These are phyloP conservation scores for Agrotis exclamationis DNA, from an alignment of 2,888 invertebrate species.

Conservation along the genomic window DNA sequence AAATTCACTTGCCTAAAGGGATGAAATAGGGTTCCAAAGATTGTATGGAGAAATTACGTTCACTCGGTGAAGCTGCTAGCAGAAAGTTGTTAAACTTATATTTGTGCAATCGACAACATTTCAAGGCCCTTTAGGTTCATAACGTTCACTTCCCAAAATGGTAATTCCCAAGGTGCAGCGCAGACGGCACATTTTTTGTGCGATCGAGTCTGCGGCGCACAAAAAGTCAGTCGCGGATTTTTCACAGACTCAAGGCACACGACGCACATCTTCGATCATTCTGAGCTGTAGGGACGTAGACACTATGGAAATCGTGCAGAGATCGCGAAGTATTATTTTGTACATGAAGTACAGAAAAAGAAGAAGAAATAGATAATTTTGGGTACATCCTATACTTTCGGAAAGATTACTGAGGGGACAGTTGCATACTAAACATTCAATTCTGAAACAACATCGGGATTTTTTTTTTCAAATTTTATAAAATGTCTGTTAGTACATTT, in stretches of 20 bases:
- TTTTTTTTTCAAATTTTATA: too few relatives aligned
- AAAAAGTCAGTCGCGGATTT: not conserved
- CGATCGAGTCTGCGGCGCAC: not conserved
- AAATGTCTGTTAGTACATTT: conserved; percentile 5
- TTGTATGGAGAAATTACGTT: too few relatives aligned
- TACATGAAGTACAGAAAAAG: not conserved
- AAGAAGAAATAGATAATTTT: conserved; percentile 1
- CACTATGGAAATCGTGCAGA: not conserved
- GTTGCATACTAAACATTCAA: conserved; percentile 13
- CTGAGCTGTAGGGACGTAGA: not conserved
- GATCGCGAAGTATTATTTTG: not conserved
- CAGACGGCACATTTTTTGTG: too few relatives aligned
- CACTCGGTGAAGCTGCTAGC: too few relatives aligned
- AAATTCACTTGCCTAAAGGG: too few relatives aligned
- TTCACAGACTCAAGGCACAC: not conserved
- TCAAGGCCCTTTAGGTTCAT: too few relatives aligned
- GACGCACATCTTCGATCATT: conserved; percentile 12
- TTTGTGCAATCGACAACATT: too few relatives aligned
- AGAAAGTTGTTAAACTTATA: too few relatives aligned
- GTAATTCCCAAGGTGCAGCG: too few relatives aligned
- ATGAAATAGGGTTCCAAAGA: too few relatives aligned
- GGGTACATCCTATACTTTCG: conserved; percentile 4
- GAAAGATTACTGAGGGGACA: not conserved
- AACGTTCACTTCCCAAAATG: too few relatives aligned
- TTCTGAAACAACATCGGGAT: conserved; percentile 2